Evolutionary conservation across 2,797 vertebrate genomes (phyloP).

Genomic region (Lutjanus campechanus): DNA sequence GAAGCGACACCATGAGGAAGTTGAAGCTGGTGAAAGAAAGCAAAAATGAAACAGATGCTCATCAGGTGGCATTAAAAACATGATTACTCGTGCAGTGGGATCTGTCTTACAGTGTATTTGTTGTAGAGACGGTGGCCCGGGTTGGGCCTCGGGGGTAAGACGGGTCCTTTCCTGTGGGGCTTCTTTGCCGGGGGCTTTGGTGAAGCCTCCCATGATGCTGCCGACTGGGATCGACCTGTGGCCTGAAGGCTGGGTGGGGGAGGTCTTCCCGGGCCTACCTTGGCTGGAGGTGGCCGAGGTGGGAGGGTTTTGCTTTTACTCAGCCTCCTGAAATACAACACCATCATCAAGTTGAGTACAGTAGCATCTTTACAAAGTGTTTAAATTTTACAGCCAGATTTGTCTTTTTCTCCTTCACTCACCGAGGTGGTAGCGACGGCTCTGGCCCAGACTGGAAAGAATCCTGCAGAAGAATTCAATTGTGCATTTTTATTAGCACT

Average conservation of each 20-base stretch:
- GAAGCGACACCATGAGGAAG: slow-evolving; percentile 89
- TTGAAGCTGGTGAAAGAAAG: slow-evolving; percentile 83
- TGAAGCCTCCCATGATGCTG: slow-evolving; percentile 29
- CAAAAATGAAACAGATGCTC: slow-evolving; percentile 45
- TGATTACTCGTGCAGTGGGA: background rate
- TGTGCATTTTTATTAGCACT: slow-evolving; percentile 24
- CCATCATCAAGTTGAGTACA: slow-evolving; percentile 25
- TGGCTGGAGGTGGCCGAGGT: slow-evolving; percentile 86
- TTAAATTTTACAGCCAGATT: background rate
- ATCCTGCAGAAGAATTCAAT: slow-evolving; percentile 82
- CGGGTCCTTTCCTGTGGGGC: slow-evolving; percentile 85
- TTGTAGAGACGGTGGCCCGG: slow-evolving; percentile 96
- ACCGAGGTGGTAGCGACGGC: slow-evolving; percentile 89
- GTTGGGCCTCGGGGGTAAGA: slow-evolving; percentile 93
- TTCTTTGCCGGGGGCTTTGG: slow-evolving; percentile 55
- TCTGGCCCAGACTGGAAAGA: slow-evolving; percentile 68
- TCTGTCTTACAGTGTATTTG: slow-evolving; percentile 91
- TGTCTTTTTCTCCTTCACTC: slow-evolving; percentile 48
- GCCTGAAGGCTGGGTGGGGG: slow-evolving; percentile 87
- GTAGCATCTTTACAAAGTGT: background rate
- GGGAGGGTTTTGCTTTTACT: slow-evolving; percentile 84
- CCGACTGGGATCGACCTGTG: slow-evolving; percentile 73
- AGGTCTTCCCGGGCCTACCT: slow-evolving; percentile 89
- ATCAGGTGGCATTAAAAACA: background rate
- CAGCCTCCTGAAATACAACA: slow-evolving; percentile 78